Conservation (phyloP, 2,797 vertebrate species). For the Dicrostonyx torquatus region DNA sequence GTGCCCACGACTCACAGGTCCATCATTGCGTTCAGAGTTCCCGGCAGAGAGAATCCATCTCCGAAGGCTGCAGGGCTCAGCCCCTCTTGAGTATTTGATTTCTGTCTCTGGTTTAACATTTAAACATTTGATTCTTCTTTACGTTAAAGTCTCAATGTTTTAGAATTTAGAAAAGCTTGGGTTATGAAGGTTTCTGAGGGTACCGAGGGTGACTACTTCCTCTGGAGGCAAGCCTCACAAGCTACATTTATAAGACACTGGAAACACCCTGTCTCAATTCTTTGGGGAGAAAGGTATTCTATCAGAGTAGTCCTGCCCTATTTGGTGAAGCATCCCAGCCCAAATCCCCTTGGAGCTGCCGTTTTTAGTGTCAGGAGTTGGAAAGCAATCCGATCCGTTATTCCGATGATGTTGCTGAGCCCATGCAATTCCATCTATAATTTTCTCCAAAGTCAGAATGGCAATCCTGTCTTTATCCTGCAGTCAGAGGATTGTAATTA, state of each 20-base stretch:
- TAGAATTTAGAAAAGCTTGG: neutral
- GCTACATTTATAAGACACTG: conserved; percentile 59
- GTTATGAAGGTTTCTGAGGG: neutral
- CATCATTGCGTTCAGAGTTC: neutral
- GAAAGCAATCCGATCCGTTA: conserved; percentile 75
- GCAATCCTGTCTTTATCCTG: conserved; percentile 64
- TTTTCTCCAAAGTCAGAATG: conserved; percentile 73
- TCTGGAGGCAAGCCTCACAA: neutral
- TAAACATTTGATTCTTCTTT: conserved; percentile 21
- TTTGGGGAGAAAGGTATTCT: conserved; percentile 63
- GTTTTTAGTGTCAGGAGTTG: conserved; percentile 55
- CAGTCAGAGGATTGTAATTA: conserved; percentile 74
- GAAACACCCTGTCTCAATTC: conserved; percentile 45
- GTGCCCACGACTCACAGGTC: fast-evolving
- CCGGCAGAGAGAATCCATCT: neutral
- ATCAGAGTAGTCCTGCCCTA: neutral
- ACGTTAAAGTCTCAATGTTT: conserved; percentile 23
- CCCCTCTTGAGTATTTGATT: neutral
- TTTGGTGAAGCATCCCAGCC: neutral
- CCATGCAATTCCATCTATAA: conserved; percentile 76
- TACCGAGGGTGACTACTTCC: neutral
- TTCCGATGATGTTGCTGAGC: conserved; percentile 55
- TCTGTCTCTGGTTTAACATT: neutral
- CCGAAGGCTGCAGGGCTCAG: neutral
- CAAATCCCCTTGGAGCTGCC: neutral